These are phyloP conservation scores for Gadus chalcogrammus DNA, from an alignment of 2,113 vertebrate species.

Conservation along the genomic window DNA sequence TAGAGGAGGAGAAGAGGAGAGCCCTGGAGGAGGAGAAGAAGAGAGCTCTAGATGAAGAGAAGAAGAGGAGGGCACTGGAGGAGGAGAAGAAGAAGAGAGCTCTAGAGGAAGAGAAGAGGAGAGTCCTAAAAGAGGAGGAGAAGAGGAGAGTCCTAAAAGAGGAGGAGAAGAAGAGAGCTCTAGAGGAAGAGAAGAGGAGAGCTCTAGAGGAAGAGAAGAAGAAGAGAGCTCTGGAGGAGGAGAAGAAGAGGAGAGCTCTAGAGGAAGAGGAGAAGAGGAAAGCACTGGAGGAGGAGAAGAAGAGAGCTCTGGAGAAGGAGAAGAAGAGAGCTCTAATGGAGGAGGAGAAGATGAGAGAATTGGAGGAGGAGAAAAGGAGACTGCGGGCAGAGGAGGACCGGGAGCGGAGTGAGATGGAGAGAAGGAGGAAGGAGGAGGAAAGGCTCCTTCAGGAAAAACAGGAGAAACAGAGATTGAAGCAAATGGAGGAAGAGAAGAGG, in stretches of 20 bases:
- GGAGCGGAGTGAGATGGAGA: no score
- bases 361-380: no score
- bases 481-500: neutral
- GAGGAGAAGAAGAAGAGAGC: constrained; percentile 48
- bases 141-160: constrained; percentile 36
- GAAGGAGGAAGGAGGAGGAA: neutral
- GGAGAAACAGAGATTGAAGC: neutral
- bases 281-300: neutral
- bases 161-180: constrained; percentile 40
- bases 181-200: constrained; percentile 38
- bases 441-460: neutral
- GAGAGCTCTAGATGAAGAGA: constrained; percentile 8
- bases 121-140: constrained; percentile 6
- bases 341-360: no score
- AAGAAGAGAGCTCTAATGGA: no score
- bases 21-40: neutral
- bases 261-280: constrained; percentile 4
- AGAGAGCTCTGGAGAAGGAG: neutral
- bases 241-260: constrained; percentile 6
- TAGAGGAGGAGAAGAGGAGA: neutral
- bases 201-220: neutral
- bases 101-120: constrained; percentile 43
- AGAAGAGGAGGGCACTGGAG: constrained; percentile 17
- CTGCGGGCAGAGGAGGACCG: no score
- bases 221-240: neutral